Base-by-base conservation (phyloP, 2,797 vertebrate species). In the Bradypodion ventrale region DNA sequence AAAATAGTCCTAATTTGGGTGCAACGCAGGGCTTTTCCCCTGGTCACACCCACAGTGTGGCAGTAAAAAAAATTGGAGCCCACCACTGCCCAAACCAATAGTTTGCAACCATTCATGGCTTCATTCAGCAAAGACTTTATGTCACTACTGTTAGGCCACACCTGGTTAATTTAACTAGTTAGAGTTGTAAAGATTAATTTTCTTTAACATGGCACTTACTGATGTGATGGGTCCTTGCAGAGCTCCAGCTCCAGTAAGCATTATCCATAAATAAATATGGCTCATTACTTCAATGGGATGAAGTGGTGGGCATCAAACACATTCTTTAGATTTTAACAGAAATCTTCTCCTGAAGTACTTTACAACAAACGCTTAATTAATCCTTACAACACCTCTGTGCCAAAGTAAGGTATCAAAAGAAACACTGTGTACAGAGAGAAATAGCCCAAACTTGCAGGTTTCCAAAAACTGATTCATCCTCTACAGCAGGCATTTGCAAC, bases 121-220 rank as follows among this genome's bases (percentile, higher is more conserved):
- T 42, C 29, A 46, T 77, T 42, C 29, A 46, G 40, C 21, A 25
- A 66, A 62, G 44, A 78, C 44, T 9, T 42, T 72, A 32, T 13
- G 29, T 27, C n/a, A n/a, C n/a, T n/a, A n/a, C n/a, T n/a, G n/a
- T n/a, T 16, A 79, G 23, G 49, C 29, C 77, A 79, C 77, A 79
- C 42, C 62, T 79, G 1, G 5, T 75, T 86, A 76, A 84, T 89
- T 80, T 72, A 85, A 15, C 35, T 84, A 86, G 37, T 65, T 60
- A 5, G 49, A 66, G 56, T 78, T 78, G 5, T 16, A 82, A 83
- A 75, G 68, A 4, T 3, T 52, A 16, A 13, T 2, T 32, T 21
- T 27, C 32, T 2, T 75, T 56, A 82, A 81, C 82, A 44, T 8
- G 65, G n/a, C 4, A 23, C 82, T 63, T 80, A 65, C 9, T 63